Evolutionary conservation across 2,797 vertebrate species (phyloP), one percentile per base, ranked within the genome.

Genomic region (Heliangelus exortis): DNA sequence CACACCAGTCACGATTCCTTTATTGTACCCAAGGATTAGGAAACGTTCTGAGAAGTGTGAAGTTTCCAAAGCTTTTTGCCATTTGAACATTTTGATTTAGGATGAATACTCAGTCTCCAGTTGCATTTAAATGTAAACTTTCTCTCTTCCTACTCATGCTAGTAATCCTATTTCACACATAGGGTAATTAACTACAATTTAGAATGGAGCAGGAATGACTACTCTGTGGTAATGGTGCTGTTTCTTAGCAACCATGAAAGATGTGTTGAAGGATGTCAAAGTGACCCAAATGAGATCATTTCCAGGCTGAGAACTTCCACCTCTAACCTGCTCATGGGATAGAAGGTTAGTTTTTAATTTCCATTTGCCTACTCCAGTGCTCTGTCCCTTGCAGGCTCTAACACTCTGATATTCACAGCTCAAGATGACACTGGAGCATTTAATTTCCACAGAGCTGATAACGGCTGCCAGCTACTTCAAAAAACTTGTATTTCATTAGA

Each of bases 211-310:
- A 82, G 22, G 23, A 91, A 85, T 86, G 92, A 96, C 94, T 95
- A 81, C 89, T 94, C 48, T 85, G 66, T 71, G 66, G 59, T 81
- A 91, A 84, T 90, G 77, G 87, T 88, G 84, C 83, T 82, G 96
- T 96, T 89, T 55, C 96, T 94, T 96, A 96, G 96, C 95, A 97
- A 97, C 95, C 19, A 1, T 26, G n/a, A 81, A 87, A 89, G 68
- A 80, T 34, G 51, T 1, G 43, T 75, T 36, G 68, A 91, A 90
- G 74, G 83, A 91, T 83, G 80, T 87, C 71, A 89, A 88, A 89
- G 51, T 84, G 83, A 93, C 80, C 63, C 80, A 93, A 94, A 95
- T 79, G 95, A 77, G 68, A 84, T 50, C 10, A 71, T 41, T 87
- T 91, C 63, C 72, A 90, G 67, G 80, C n/a, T 62, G 61, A 95